Evolutionary conservation across 2,797 vertebrate species (phyloP).

Genomic region (Nannoperca australis): DNA sequence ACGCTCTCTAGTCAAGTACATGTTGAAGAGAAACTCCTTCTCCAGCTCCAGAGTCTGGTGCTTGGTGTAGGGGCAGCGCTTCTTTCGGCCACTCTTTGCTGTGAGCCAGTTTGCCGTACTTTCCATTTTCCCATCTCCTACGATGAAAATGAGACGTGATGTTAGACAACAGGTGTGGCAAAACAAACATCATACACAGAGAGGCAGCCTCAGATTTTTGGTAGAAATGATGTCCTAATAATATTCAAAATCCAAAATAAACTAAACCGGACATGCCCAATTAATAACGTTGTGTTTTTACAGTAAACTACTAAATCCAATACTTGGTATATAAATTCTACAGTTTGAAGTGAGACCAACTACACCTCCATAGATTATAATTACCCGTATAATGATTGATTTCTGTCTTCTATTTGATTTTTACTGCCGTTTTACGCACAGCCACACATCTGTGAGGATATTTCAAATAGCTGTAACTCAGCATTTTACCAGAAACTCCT

Average conservation of each 20-base stretch:
- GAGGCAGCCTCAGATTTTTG: not conserved
- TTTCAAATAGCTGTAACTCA: conserved; percentile 12
- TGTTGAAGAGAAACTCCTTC: conserved; percentile 99
- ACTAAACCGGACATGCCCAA: not conserved
- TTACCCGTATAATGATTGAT: not conserved
- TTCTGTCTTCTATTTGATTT: conserved; percentile 11
- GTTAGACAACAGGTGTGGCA: conserved; percentile 61
- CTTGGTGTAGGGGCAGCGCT: conserved; percentile 98
- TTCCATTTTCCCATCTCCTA: conserved; percentile 92
- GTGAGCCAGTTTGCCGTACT: conserved; percentile 96
- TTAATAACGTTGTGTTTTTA: not conserved
- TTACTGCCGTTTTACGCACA: conserved; percentile 41
- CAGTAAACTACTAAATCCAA: not conserved
- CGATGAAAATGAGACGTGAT: conserved; percentile 58
- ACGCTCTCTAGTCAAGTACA: conserved; percentile 99
- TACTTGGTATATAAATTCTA: not conserved
- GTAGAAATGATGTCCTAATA: not conserved
- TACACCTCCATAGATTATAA: not conserved
- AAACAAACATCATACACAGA: not conserved
- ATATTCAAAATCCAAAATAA: conserved; percentile 5
- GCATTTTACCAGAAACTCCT: conserved; percentile 34
- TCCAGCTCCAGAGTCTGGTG: conserved; percentile 99
- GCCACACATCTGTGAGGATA: conserved; percentile 3
- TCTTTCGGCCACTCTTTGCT: conserved; percentile 97
- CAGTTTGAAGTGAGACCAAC: not conserved